Base-by-base conservation (phyloP, 2,888 invertebrate genomes). In the Deilephila elpenor region DNA sequence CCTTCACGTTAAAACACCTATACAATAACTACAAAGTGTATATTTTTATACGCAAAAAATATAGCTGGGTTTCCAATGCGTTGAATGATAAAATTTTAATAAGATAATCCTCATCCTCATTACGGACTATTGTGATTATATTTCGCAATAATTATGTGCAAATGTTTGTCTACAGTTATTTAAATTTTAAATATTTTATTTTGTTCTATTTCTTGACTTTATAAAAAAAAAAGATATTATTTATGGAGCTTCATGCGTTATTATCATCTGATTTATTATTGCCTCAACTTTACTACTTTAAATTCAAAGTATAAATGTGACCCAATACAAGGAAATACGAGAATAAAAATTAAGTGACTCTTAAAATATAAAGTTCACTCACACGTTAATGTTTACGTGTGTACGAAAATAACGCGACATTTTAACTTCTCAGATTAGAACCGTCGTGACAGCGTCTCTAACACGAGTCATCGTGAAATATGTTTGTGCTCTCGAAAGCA, bases 1-100 rank as follows among this genome's bases (percentile, higher is more conserved):
- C 78, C 79, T 83, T 87, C 83, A 79, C 82, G 80, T 83, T 83
- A 80, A 80, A 75, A 29, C 20, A 37, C 11, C 51, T 25, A 17
- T 67, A 67, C 20, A 67, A 44, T 37, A 79, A 75, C 75, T 74
- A 51, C 59, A 25, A 20, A 34, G 29, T 78, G 77, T 83, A 78
- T 85, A 84, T 77, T 79, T 84, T 29, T 6, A 25, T 44, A 70
- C 1, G 29, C 20, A 44, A 20, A 56, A 44, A 64, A 37, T 64
- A 8, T 37, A 62, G 14, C 14, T 44, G 37, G 20, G 37, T 20
- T 25, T 44, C 20, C 64, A 44, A 4, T 20, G 37, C 3, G 20
- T 17, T 32, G 29, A 17, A 32, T 59, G 11, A 17, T 17, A 60
- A 29, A 64, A 14, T 64, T 64, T 37, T 37, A 25, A 64, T 44